phyloP scores from a whole-genome alignment of 1,140 invertebrate species.

The Cydia pomonella region DNA sequence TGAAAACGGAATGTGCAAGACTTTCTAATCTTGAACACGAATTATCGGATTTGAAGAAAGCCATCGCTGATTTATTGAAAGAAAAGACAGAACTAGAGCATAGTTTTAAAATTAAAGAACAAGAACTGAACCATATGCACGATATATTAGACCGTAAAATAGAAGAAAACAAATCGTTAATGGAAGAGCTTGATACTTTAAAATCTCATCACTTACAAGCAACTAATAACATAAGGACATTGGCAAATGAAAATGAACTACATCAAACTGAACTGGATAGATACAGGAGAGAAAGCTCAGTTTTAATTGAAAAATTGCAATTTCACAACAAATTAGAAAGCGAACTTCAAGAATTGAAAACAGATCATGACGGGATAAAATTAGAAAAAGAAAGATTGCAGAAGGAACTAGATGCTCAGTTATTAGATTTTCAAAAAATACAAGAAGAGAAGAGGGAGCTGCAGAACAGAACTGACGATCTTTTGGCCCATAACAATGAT shows the following conservation, averaged over 20 bases:
- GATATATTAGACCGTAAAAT: conserved; percentile 56
- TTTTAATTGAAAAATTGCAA: conserved; percentile 52
- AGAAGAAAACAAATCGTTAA: conserved; percentile 54
- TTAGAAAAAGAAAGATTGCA: conserved; percentile 57
- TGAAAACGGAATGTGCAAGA: conserved; percentile 43
- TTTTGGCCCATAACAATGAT: conserved; percentile 37
- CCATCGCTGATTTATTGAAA: conserved; percentile 44
- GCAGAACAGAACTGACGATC: neutral
- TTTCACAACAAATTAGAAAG: conserved; percentile 51
- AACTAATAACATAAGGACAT: conserved; percentile 45
- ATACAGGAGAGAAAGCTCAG: conserved; percentile 51
- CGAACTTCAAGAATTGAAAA: conserved; percentile 50
- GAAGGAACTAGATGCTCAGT: conserved; percentile 48
- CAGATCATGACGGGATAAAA: conserved; percentile 42
- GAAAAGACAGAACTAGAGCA: conserved; percentile 50
- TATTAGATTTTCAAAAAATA: conserved; percentile 43
- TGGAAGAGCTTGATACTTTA: conserved; percentile 46
- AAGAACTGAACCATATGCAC: conserved; percentile 53
- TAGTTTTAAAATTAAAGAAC: conserved; percentile 52
- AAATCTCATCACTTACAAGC: conserved; percentile 40
- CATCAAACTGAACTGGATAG: conserved; percentile 44
- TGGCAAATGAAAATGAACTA: conserved; percentile 52
- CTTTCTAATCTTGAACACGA: conserved; percentile 45
- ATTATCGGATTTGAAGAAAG: conserved; percentile 45
- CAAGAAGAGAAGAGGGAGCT: conserved; percentile 2